Base-by-base conservation (phyloP, 2,888 invertebrate genomes). In the Diaphora mendica region DNA sequence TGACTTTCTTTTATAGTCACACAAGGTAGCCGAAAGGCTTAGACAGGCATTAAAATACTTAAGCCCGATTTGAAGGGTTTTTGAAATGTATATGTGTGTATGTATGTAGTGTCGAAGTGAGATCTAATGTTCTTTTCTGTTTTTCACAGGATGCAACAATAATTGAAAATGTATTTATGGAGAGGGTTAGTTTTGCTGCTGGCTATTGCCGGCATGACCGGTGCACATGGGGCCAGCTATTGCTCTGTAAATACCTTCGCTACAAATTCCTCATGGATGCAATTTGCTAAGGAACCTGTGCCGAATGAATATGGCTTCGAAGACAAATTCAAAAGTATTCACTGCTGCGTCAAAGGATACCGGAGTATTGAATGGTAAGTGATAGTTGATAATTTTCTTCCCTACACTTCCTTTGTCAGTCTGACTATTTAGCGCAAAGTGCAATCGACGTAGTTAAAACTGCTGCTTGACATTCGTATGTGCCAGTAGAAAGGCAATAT, bases 341-440 rank as follows among this genome's bases (percentile, higher is more conserved):
- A 97, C 89, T 98, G 98, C 92, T 98, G 98, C 89, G 97, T 97
- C 72, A 97, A 97, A 86, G 97, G 97, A 79, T 98, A 97, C 89
- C 94, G 97, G 78, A 97, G 97, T 90, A 97, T 98, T 83, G 97
- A 97, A 96, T 98, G 98, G 98, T 98, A 86, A 97, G 97, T 70
- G 39, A 20, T n/a, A 64, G 23, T 44, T 39, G 30, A 70, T 15
- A 51, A 62, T 30, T 62, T 17, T 0, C 30, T 62, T 30, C 7
- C 30, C 26, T 62, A 17, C 5, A 4, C 26, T 59, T 59, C 15
- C 11, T 30, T 13, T 26, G 26, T 30, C 55, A 26, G 59, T 26
- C 26, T 2, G 15, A 13, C 59, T 62, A 15, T 62, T 26, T 30
- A 26, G 17, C 30, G 7, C 30, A 62, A 17, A 62, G 15, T 15